Evolutionary conservation across 2,888 invertebrate species (phyloP).

Genomic region (Phyllotreta cruciferae): DNA sequence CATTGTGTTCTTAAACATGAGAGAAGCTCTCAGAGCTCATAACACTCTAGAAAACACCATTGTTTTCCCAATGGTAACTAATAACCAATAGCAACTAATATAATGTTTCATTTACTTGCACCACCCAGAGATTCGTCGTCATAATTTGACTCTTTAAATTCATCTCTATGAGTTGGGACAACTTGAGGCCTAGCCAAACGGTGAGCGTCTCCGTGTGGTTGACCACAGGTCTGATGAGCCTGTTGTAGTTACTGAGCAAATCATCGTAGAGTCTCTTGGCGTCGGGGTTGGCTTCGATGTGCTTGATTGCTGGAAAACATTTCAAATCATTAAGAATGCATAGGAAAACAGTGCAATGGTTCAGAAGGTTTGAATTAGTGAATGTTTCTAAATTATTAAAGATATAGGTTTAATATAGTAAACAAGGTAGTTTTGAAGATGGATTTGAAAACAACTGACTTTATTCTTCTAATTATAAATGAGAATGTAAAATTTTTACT

Average conservation of each 20-base stretch:
- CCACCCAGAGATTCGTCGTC: slow-evolving; percentile 94
- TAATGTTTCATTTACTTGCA: slow-evolving; percentile 84
- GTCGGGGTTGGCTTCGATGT: slow-evolving; percentile 86
- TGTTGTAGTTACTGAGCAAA: slow-evolving; percentile 93
- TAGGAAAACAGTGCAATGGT: not conserved
- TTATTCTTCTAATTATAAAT: too few relatives aligned
- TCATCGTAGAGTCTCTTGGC: slow-evolving; percentile 96
- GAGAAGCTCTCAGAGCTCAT: too few relatives aligned
- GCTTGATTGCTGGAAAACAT: slow-evolving; percentile 55
- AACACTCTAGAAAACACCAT: too few relatives aligned
- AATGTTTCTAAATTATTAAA: too few relatives aligned
- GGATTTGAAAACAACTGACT: too few relatives aligned
- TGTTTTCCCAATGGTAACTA: too few relatives aligned
- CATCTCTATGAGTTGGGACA: slow-evolving; percentile 90
- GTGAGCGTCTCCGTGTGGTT: slow-evolving; percentile 93
- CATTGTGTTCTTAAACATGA: too few relatives aligned
- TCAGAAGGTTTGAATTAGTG: too few relatives aligned
- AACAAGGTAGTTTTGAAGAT: too few relatives aligned
- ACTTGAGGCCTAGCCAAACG: slow-evolving; percentile 87
- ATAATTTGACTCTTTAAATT: slow-evolving; percentile 93
- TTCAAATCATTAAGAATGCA: not conserved
- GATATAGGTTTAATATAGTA: too few relatives aligned
- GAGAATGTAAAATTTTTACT: slow-evolving; percentile 20
- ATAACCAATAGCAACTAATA: too few relatives aligned
- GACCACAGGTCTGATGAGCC: slow-evolving; percentile 90